These are phyloP conservation scores for Setipinna tenuifilis DNA, from an alignment of 2,797 vertebrate species.

Conservation along the genomic window DNA sequence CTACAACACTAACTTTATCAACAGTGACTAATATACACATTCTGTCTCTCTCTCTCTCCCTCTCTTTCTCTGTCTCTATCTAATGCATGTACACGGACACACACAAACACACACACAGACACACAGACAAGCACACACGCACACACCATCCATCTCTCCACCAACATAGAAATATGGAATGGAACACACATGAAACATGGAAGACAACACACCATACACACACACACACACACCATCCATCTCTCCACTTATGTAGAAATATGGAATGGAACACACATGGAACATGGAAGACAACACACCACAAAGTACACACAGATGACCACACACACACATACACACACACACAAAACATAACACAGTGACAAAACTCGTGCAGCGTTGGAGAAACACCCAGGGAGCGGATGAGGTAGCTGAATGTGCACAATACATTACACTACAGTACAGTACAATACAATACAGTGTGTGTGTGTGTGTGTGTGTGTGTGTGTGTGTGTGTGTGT, in stretches of 20 bases:
- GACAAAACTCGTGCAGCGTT: constrained; percentile 39
- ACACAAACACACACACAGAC: too few species aligned
- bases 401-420: constrained; percentile 46
- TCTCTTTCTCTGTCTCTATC: too few species aligned
- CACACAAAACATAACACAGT: not conserved
- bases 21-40: constrained; percentile 32
- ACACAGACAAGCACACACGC: too few species aligned
- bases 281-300: not conserved
- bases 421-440: constrained; percentile 9
- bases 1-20: too few species aligned
- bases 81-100: too few species aligned
- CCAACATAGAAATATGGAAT: too few species aligned
- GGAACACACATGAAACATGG: too few species aligned
- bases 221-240: too few species aligned
- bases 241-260: too few species aligned
- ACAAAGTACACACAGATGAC: constrained; percentile 30
- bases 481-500: constrained; percentile 5
- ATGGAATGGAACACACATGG: not conserved
- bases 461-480: not conserved
- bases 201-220: too few species aligned
- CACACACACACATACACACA: not conserved
- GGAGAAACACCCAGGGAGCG: constrained; percentile 47
- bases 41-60: too few species aligned
- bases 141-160: too few species aligned
- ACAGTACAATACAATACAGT: constrained; percentile 28